A percentile compares a stretch with the other conserved stretches of the same genome.
Evolutionary conservation across 2,888 invertebrate genomes (phyloP).

Genomic region (Tubulanus polymorphus): DNA sequence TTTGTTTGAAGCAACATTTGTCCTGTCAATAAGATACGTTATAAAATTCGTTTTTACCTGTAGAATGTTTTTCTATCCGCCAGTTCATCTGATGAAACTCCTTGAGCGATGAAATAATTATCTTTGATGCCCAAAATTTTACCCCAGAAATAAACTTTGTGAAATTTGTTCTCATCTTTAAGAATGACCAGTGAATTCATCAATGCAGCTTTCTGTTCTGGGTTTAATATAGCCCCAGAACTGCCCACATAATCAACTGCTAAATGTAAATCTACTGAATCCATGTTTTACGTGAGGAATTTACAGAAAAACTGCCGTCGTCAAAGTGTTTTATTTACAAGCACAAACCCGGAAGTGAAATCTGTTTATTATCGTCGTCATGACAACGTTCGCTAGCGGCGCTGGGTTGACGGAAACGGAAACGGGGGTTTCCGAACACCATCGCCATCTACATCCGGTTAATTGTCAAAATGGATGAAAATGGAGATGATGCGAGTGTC

Average conservation of each 20-base stretch:
- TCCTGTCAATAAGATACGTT: background rate
- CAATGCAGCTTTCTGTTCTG: slow-evolving; percentile 66
- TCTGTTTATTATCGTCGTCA: background rate
- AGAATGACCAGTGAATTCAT: slow-evolving; percentile 74
- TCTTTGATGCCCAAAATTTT: slow-evolving; percentile 70
- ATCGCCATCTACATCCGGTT: too few relatives aligned
- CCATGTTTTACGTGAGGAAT: slow-evolving; percentile 54
- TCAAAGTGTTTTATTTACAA: background rate
- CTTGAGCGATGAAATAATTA: slow-evolving; percentile 81
- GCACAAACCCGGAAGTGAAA: too few relatives aligned
- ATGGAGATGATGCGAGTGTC: too few relatives aligned
- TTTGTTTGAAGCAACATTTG: background rate
- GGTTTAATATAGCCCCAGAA: slow-evolving; percentile 68
- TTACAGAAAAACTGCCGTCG: background rate
- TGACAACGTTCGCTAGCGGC: background rate
- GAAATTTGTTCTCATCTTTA: slow-evolving; percentile 80
- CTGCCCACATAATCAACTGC: slow-evolving; percentile 59
- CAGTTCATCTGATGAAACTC: slow-evolving; percentile 70
- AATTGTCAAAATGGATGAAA: too few relatives aligned
- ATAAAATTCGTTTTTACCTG: slow-evolving; percentile 55
- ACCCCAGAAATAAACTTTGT: slow-evolving; percentile 80
- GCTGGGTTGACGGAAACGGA: too few relatives aligned
- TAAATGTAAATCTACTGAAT: slow-evolving; percentile 57
- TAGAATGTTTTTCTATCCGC: slow-evolving; percentile 73
- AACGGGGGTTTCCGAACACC: too few relatives aligned